A percentile compares a stretch with the other conserved stretches of the same genome.
Conservation (phyloP, 2,113 vertebrate genomes). For the Lophochroa leadbeateri region DNA sequence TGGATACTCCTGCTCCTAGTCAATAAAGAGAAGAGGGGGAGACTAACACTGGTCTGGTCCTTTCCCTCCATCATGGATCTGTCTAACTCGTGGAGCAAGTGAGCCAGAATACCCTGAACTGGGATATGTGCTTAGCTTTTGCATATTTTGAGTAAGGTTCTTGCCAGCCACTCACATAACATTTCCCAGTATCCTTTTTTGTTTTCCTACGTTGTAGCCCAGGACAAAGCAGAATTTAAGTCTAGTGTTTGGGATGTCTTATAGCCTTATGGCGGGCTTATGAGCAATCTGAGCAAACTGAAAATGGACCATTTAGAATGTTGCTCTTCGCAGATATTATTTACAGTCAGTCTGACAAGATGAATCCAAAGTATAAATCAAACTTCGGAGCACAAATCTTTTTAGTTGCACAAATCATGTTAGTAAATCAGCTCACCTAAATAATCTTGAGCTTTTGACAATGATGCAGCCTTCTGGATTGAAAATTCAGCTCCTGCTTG, state of each 20-base stretch:
- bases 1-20: neutral
- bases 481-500: conserved; percentile 59
- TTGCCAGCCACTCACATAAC: neutral
- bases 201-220: neutral
- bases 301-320: conserved; percentile 38
- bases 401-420: conserved; percentile 14
- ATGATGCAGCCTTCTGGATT: conserved; percentile 34
- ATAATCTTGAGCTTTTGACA: conserved; percentile 60
- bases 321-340: conserved; percentile 51
- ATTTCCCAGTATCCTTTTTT: neutral
- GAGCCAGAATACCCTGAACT: neutral
- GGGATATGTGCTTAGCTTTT: neutral
- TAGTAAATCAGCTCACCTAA: conserved; percentile 72
- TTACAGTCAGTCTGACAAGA: conserved; percentile 30
- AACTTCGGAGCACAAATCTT: conserved; percentile 58
- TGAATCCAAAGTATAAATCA: conserved; percentile 58
- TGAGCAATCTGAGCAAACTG: neutral
- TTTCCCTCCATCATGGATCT: neutral
- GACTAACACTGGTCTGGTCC: neutral
- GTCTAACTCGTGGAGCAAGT: neutral
- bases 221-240: neutral
- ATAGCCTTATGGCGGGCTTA: neutral
- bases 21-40: neutral
- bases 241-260: neutral
- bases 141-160: neutral